Conservation (phyloP, 2,888 invertebrate species). For the Netelia inedita region DNA sequence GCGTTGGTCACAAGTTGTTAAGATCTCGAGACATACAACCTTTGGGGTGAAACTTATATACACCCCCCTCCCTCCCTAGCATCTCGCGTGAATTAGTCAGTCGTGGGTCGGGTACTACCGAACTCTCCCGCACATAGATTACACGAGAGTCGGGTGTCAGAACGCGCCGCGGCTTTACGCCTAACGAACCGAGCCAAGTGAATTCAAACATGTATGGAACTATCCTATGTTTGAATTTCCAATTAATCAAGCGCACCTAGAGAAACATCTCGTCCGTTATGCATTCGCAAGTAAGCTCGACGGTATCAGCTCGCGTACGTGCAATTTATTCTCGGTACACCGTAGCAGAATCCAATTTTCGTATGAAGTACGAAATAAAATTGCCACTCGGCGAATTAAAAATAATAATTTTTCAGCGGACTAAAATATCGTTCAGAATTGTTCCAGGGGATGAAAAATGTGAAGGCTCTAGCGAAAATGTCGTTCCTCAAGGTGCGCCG, state of each 20-base stretch:
- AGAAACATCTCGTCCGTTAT: conserved; percentile 24
- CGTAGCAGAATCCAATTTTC: too few relatives aligned
- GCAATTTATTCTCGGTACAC: background rate
- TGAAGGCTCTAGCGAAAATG: too few relatives aligned
- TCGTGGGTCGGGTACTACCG: conserved; percentile 10
- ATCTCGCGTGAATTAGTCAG: conserved; percentile 54
- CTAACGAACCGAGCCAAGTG: conserved; percentile 59
- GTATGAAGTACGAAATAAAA: too few relatives aligned
- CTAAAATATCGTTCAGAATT: background rate
- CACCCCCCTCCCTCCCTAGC: background rate
- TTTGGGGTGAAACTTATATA: too few relatives aligned
- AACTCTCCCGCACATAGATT: conserved; percentile 21
- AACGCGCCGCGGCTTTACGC: conserved; percentile 4
- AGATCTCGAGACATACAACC: background rate
- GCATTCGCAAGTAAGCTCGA: background rate
- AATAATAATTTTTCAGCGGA: too few relatives aligned
- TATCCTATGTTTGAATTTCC: conserved; percentile 45
- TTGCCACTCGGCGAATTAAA: too few relatives aligned
- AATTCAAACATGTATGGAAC: conserved; percentile 40
- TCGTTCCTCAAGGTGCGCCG: background rate
- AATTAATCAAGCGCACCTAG: conserved; percentile 57
- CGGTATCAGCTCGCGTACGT: background rate
- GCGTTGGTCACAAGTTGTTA: too few relatives aligned
- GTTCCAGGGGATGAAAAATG: background rate
- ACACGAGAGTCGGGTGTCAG: conserved; percentile 23